A percentile compares a stretch with the other conserved stretches of the same genome.
These are phyloP conservation scores for Chelonoidis abingdonii DNA, from an alignment of 2,113 vertebrate species.

Conservation along the genomic window DNA sequence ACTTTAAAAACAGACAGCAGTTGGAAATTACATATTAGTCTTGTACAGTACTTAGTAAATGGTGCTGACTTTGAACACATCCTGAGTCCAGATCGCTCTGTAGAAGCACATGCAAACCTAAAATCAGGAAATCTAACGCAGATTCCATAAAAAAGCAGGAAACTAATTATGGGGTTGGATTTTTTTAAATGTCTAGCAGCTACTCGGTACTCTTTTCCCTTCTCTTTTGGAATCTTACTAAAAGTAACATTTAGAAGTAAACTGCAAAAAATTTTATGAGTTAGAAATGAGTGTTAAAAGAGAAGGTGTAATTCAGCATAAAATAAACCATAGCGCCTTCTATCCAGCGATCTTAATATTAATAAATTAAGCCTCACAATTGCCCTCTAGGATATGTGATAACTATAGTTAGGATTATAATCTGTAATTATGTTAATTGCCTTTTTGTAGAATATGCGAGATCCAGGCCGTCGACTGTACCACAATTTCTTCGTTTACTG, in stretches of 20 bases:
- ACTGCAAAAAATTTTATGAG: not conserved
- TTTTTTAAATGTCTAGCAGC: not conserved
- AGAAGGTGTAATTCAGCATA: not conserved
- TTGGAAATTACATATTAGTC: not conserved
- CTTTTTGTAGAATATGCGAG: constrained; percentile 90
- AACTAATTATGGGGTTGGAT: not conserved
- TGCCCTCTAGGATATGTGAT: not conserved
- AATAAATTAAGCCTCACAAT: not conserved
- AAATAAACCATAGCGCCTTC: not conserved
- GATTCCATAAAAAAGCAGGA: not conserved
- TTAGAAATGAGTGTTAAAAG: not conserved
- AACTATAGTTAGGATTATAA: not conserved
- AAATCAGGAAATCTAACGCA: not conserved
- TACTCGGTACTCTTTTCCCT: not conserved
- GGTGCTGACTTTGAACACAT: not conserved
- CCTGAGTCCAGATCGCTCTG: not conserved
- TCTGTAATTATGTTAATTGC: not conserved
- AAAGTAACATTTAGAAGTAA: not conserved
- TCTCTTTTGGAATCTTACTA: not conserved
- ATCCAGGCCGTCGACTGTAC: constrained; percentile 97
- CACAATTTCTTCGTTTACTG: constrained; percentile 94
- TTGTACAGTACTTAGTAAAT: not conserved
- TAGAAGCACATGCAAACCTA: not conserved
- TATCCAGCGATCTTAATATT: not conserved
- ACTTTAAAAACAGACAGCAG: not conserved